Conservation (phyloP, 2,888 invertebrate species). For the Drosophila acutilabella region DNA sequence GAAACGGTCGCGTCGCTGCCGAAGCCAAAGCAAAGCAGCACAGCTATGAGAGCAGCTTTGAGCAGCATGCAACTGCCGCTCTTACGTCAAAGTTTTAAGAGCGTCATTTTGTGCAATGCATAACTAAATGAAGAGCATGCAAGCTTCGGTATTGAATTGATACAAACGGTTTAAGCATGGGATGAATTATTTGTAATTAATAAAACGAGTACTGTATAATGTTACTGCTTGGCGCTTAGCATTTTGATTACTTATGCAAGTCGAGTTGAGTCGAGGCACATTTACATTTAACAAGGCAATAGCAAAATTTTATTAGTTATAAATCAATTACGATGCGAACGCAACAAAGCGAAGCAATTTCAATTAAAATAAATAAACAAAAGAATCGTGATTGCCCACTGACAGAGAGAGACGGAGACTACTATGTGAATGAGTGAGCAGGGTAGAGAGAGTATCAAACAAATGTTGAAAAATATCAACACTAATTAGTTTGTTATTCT, state of each 20-base stretch:
- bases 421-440: too few species aligned
- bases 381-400: slow-evolving; percentile 57
- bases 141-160: slow-evolving; percentile 12
- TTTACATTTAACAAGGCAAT: slow-evolving; percentile 70
- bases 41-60: slow-evolving; percentile 24
- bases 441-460: slow-evolving; percentile 1
- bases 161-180: slow-evolving; percentile 32
- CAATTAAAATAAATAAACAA: slow-evolving; percentile 70
- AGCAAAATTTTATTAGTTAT: slow-evolving; percentile 71
- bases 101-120: not conserved
- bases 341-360: slow-evolving; percentile 60
- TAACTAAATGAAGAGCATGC: slow-evolving; percentile 32
- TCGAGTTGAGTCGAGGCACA: slow-evolving; percentile 47
- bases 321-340: slow-evolving; percentile 73
- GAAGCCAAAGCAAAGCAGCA: slow-evolving; percentile 21
- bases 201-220: slow-evolving; percentile 50
- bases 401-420: slow-evolving; percentile 10
- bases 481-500: slow-evolving; percentile 79
- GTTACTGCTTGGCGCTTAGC: slow-evolving; percentile 42
- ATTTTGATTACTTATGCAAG: slow-evolving; percentile 70
- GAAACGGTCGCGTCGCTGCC: slow-evolving; percentile 22
- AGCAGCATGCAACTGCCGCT: not conserved
- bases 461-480: slow-evolving; percentile 61
- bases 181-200: slow-evolving; percentile 57
- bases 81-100: not conserved